Evolutionary conservation across 2,797 vertebrate genomes (phyloP).

Genomic region (Gymnopithys bicolor): DNA sequence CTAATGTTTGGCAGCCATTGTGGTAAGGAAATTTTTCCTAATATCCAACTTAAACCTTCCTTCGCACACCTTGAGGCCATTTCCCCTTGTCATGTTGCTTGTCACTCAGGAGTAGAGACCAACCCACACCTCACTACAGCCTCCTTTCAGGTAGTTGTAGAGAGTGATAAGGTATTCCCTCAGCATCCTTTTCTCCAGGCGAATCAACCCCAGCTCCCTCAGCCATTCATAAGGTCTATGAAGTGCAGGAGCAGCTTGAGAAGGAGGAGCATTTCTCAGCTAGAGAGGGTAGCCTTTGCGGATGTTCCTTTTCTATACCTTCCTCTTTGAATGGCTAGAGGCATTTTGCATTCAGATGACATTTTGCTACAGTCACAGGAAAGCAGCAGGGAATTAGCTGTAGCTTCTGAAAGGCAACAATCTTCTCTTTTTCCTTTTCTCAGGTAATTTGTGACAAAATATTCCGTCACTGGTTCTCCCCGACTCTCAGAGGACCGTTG

Average conservation of each 20-base stretch:
- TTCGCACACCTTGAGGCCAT: background rate
- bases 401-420: background rate
- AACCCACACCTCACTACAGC: background rate
- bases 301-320: background rate
- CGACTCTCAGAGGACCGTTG: slow-evolving; percentile 74
- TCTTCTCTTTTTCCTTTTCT: background rate
- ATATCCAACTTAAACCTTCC: background rate
- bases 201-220: background rate
- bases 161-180: background rate
- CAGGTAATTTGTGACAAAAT: slow-evolving; percentile 98
- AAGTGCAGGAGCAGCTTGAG: background rate
- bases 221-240: background rate
- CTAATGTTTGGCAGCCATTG: background rate
- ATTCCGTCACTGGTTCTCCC: slow-evolving; percentile 91
- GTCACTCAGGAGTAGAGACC: background rate
- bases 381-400: background rate
- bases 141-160: background rate
- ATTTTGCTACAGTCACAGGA: background rate
- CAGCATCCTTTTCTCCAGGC: background rate
- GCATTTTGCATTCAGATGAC: background rate
- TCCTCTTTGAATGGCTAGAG: background rate
- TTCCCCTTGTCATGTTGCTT: background rate
- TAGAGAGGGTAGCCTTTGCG: background rate
- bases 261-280: background rate
- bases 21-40: background rate